Conservation (phyloP, 2,888 invertebrate genomes). For the Dilophus febrilis region DNA sequence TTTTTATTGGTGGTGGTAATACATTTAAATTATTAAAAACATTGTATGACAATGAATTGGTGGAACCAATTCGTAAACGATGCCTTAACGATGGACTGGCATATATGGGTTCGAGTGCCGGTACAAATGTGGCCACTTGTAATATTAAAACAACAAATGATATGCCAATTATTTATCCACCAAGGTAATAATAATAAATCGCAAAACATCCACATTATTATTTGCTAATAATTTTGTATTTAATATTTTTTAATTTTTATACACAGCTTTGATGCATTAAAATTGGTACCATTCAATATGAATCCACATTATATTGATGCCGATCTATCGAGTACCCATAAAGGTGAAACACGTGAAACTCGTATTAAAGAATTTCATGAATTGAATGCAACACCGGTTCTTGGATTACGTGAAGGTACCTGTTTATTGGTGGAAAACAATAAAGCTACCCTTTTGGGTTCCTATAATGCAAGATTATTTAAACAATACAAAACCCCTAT, state of each 20-base stretch:
- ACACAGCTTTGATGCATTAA: slow-evolving; percentile 43
- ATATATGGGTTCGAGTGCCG: slow-evolving; percentile 67
- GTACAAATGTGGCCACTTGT: slow-evolving; percentile 64
- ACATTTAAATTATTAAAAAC: slow-evolving; percentile 56
- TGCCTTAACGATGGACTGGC: slow-evolving; percentile 45
- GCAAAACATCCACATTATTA: too few species aligned
- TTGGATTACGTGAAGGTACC: slow-evolving; percentile 57
- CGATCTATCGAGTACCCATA: slow-evolving; percentile 40
- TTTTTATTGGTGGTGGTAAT: slow-evolving; percentile 69
- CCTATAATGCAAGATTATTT: slow-evolving; percentile 45
- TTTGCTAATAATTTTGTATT: too few species aligned
- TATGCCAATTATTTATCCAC: slow-evolving; percentile 71
- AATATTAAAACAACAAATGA: slow-evolving; percentile 75
- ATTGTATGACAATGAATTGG: slow-evolving; percentile 47
- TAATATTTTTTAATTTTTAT: not conserved
- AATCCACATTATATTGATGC: slow-evolving; percentile 69
- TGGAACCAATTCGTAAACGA: slow-evolving; percentile 42
- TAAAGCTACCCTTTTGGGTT: slow-evolving; percentile 41
- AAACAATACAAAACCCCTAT: slow-evolving; percentile 6
- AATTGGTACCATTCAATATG: slow-evolving; percentile 64
- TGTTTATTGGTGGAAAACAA: slow-evolving; percentile 43
- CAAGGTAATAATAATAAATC: slow-evolving; percentile 22
- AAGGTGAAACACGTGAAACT: slow-evolving; percentile 63
- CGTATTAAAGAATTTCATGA: slow-evolving; percentile 51
- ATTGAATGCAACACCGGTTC: slow-evolving; percentile 39